Evolutionary conservation across 1,140 invertebrate species (phyloP), one percentile per base, ranked within the genome.

Genomic region (Caenorhabditis briggsae): DNA sequence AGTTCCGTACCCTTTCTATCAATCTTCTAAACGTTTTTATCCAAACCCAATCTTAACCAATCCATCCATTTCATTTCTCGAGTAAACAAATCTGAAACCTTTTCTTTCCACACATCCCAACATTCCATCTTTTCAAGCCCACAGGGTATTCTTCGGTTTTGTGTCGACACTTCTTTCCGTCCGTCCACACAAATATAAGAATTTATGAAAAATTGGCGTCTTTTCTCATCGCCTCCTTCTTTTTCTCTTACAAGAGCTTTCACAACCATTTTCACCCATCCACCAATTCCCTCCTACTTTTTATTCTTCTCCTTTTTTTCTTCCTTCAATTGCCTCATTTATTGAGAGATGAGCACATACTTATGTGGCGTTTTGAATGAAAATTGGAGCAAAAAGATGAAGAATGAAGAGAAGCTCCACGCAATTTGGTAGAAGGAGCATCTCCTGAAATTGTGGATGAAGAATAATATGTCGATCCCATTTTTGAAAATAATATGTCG

Each of bases 151-250:
- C 46, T 23, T 25, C 23, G 9, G 20, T n/a, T 48, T 25, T n/a
- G n/a, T 25, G 2, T 78, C 70, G n/a, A 23, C 70, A 50, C 46
- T 61, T 61, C 23, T 61, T 61, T n/a, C 11, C 50, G 50, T 16
- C 50, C 16, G 9, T 78, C 70, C 33, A 50, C 70, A 48, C 18
- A 78, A 78, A 78, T 78, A 50, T 50, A 50, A 50, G 70, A 48
- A 78, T 50, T 78, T 78, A 78, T 78, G 70, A 78, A 78, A 50
- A 78, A 78, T 78, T 78, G 70, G 70, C 70, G 64, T 46, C 16
- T 70, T 70, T 70, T n/a, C 56, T n/a, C 33, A 33, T 33, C 33
- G 61, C 18, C 20, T 78, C 20, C 46, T n/a, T 33, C 8, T 11
- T 43, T 20, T 50, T 83, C 33, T 83, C 82, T 58, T 48, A 58